phyloP scores from a whole-genome alignment of 2,888 invertebrate species.

The Unio delphinus region DNA sequence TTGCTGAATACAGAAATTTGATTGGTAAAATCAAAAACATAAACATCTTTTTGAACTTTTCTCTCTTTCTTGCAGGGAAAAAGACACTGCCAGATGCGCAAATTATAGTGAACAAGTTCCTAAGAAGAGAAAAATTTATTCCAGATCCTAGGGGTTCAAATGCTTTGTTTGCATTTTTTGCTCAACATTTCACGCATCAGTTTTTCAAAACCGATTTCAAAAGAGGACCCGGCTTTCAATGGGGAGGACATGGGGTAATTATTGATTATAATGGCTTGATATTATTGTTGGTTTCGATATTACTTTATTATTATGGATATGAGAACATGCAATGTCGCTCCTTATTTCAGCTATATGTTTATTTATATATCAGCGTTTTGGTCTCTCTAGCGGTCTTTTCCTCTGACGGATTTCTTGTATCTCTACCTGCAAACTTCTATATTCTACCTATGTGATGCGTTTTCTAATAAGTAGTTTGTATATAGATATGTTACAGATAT shows the following conservation, averaged over 20 bases:
- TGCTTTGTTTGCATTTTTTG: constrained; percentile 70
- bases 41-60: constrained; percentile 1
- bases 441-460: too few relatives aligned
- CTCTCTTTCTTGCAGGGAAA: constrained; percentile 36
- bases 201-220: constrained; percentile 71
- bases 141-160: constrained; percentile 70
- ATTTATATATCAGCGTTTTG: too few relatives aligned
- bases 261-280: neutral
- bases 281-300: neutral
- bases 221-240: constrained; percentile 66
- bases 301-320: neutral
- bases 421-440: too few relatives aligned
- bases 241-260: constrained; percentile 71
- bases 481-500: too few relatives aligned
- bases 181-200: constrained; percentile 72
- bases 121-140: constrained; percentile 66
- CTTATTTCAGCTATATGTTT: too few relatives aligned
- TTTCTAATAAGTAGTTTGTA: too few relatives aligned
- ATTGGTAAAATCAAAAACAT: neutral
- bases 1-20: neutral
- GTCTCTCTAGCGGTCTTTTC: too few relatives aligned
- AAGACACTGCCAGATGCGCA: constrained; percentile 57
- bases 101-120: constrained; percentile 64
- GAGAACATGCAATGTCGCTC: too few relatives aligned
- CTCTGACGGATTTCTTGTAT: too few relatives aligned